Evolutionary conservation across 2,113 vertebrate species (phyloP).

Genomic region (Nicator chloris): DNA sequence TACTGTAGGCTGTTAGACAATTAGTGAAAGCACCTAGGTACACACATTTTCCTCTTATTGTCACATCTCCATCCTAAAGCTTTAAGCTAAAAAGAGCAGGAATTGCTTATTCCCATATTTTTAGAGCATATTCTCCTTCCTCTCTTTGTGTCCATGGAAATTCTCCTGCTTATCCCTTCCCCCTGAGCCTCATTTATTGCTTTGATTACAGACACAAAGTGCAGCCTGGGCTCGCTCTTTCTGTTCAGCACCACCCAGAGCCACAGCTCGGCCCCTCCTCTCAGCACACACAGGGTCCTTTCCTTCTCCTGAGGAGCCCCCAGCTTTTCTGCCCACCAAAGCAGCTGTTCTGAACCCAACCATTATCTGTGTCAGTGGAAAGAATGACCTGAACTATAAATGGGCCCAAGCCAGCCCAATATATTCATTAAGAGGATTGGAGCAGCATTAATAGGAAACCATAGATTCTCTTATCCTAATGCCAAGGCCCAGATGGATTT

Average conservation of each 20-base stretch:
- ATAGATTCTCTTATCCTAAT: not conserved
- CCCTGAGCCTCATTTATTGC: accelerated
- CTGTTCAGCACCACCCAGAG: accelerated
- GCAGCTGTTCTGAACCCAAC: not conserved
- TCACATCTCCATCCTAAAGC: not conserved
- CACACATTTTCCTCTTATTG: accelerated
- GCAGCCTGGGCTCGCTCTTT: accelerated
- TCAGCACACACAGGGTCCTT: accelerated
- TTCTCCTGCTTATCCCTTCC: accelerated
- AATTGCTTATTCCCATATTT: not conserved
- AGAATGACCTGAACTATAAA: conserved; percentile 63
- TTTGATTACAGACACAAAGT: accelerated
- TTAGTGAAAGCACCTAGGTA: accelerated
- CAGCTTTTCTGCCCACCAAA: not conserved
- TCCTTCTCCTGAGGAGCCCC: accelerated
- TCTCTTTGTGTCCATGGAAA: accelerated
- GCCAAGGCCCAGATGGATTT: not conserved
- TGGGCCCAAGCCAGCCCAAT: conserved; percentile 8
- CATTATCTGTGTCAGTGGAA: conserved; percentile 2
- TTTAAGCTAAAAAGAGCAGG: not conserved
- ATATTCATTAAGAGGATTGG: conserved; percentile 71
- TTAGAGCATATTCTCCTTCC: not conserved
- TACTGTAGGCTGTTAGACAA: accelerated
- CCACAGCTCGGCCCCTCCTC: accelerated
- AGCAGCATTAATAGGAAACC: not conserved